phyloP scores from a whole-genome alignment of 2,113 vertebrate species.

The Chelonoidis abingdonii region DNA sequence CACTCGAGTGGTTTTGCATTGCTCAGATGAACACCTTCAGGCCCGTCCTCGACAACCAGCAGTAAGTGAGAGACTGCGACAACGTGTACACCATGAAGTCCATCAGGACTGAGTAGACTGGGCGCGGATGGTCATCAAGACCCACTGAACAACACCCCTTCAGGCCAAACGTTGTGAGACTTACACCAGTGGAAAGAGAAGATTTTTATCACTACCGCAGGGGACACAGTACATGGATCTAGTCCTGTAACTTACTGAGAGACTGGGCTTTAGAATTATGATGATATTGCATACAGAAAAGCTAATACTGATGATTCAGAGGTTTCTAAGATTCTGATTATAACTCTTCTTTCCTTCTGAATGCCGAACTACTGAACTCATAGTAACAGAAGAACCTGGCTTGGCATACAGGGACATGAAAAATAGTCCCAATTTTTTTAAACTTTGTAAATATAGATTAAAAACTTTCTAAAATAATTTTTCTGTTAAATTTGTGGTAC shows the following conservation, averaged over 20 bases:
- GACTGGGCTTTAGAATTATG: no score
- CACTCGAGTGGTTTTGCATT: no score
- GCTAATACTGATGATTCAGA: not conserved
- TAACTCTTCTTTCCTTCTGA: not conserved
- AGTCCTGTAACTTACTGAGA: no score
- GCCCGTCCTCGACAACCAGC: no score
- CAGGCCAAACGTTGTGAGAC: not conserved
- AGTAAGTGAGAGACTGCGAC: no score
- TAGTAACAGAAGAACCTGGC: not conserved
- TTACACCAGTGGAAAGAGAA: not conserved
- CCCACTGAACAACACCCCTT: not conserved
- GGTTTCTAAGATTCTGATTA: not conserved
- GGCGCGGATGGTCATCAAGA: no score
- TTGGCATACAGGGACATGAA: accelerated
- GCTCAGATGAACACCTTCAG: no score
- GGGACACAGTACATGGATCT: not conserved
- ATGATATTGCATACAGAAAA: accelerated
- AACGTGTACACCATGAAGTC: no score
- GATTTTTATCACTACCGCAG: not conserved
- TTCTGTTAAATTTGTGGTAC: not conserved
- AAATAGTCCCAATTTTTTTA: not conserved
- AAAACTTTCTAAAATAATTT: not conserved
- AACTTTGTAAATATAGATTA: not conserved
- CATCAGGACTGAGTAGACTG: no score
- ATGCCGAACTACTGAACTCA: not conserved